Conservation (phyloP, 2,888 invertebrate genomes). For the Nysson spinosus region DNA sequence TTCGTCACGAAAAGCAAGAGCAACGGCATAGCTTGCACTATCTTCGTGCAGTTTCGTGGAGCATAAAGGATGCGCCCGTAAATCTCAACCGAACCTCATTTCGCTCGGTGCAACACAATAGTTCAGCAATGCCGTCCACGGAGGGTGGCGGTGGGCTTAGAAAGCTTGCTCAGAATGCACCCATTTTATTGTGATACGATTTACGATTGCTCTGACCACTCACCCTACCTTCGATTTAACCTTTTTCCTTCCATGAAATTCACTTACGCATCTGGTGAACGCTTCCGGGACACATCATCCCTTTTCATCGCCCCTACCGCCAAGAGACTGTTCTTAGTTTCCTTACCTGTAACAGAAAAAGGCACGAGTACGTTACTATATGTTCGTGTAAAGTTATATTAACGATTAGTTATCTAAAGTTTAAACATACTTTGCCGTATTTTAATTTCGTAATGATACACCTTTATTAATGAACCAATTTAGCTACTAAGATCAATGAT, state of each 20-base stretch:
- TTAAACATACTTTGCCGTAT: not conserved
- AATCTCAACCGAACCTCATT: constrained; percentile 68
- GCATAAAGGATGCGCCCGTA: constrained; percentile 61
- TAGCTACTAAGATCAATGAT: too few species aligned
- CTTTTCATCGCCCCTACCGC: not conserved
- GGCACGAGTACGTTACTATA: not conserved
- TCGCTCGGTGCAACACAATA: constrained; percentile 68
- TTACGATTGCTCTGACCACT: constrained; percentile 63
- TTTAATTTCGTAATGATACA: too few species aligned
- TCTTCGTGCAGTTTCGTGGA: constrained; percentile 49
- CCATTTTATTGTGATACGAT: constrained; percentile 68
- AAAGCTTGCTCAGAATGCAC: constrained; percentile 46
- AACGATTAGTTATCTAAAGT: not conserved
- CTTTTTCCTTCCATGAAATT: constrained; percentile 40
- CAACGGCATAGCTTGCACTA: constrained; percentile 18
- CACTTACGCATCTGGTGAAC: constrained; percentile 44
- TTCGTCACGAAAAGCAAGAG: constrained; percentile 47
- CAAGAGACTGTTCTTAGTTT: not conserved
- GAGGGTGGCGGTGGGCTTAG: constrained; percentile 28
- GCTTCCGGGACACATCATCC: not conserved
- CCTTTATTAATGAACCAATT: too few species aligned
- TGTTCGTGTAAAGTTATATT: not conserved
- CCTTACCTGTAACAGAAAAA: constrained; percentile 42
- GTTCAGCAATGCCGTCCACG: constrained; percentile 48
- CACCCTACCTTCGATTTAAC: constrained; percentile 15